Evolutionary conservation across 2,113 vertebrate species (phyloP), one percentile per base, ranked within the genome.

Genomic region (Diadophis punctatus): DNA sequence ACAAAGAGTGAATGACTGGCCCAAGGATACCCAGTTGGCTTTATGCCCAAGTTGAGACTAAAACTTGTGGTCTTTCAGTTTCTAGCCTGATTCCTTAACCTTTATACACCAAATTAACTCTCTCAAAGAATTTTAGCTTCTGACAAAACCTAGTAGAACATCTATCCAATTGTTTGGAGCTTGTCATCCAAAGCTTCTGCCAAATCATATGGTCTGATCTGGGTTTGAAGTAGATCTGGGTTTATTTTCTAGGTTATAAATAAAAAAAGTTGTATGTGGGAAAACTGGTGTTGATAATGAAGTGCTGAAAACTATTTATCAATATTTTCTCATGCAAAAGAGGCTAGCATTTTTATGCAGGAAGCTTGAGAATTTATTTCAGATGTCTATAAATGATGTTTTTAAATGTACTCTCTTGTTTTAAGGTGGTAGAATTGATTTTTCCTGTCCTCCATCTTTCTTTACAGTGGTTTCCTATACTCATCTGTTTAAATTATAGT

Each of bases 171-270:
- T 11, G 20, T 23, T 12, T 86, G 43, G 22, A 25, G 43, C 20
- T 27, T 43, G 23, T 3, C 43, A 20, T 89, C 91, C 93, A 91
- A 10, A 90, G 48, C 14, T 86, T 25, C 88, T 85, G 94, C 89
- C 94, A 95, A 93, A 96, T 96, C 87, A 94, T 88, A 92, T 91
- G 90, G n/a, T 92, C 93, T 51, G 51, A 51, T 51, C 2, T 51
- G 51, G 51, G 10, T 51, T 51, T 51, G 49, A 53, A 53, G 51
- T 18, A 87, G 86, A n/a, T 52, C n/a, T 87, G 51, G 4, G 3
- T 53, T 87, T 53, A 3, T 87, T 95, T 96, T 93, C 86, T 51
- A n/a, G 48, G 30, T 30, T 52, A 20, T 92, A 51, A 94, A 90
- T 49, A 95, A 92, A 90, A 93, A 93, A 95, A 92, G 92, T 68